Base-by-base conservation (phyloP, 2,888 invertebrate genomes). In the Falcaria lacertinaria region DNA sequence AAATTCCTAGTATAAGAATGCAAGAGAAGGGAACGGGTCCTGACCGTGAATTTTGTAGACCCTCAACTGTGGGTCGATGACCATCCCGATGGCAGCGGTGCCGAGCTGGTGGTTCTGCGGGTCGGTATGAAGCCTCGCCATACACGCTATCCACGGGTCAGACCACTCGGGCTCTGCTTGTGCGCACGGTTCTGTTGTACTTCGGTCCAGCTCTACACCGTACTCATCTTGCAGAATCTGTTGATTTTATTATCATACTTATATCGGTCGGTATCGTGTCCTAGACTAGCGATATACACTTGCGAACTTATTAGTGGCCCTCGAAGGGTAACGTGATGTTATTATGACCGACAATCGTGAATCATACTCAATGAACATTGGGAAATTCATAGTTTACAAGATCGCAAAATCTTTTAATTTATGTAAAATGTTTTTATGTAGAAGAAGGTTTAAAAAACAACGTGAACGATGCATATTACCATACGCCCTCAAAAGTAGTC, bases 71-170 rank as follows among this genome's bases (percentile, higher is more conserved):
- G 92, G 81, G 76, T 95, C 94, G 0, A 84, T 73, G 0, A 87
- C 73, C 0, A 90, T 90, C 0, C 95, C 95, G 90, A 95, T 95
- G 78, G 94, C 94, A 51, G 93, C 94, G 3, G 95, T 93, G 7
- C 94, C 94, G 1, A 92, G 91, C 80, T 95, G 95, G 74, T 95
- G 95, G 74, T 95, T 95, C 78, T 95, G 95, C 0, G 95, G 93
- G 2, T 94, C 94, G 0, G 95, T 95, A 52, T 92, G 89, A 52
- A 91, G 89, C 8, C 91, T 90, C 13, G 93, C 89, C 33, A 93
- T 92, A 69, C 96, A 96, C 52, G 91, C 91, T 91, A 94, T 92
- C 79, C 94, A 96, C 0, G 87, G 86, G 51, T 93, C 92, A 0
- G 90, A 89, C 74, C 90, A 92, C 43, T 62, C 54, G 19, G 65